A percentile compares a stretch with the other conserved stretches of the same genome.
Evolutionary conservation across 1,140 invertebrate species (phyloP).

Genomic region (Bradysia coprophila): DNA sequence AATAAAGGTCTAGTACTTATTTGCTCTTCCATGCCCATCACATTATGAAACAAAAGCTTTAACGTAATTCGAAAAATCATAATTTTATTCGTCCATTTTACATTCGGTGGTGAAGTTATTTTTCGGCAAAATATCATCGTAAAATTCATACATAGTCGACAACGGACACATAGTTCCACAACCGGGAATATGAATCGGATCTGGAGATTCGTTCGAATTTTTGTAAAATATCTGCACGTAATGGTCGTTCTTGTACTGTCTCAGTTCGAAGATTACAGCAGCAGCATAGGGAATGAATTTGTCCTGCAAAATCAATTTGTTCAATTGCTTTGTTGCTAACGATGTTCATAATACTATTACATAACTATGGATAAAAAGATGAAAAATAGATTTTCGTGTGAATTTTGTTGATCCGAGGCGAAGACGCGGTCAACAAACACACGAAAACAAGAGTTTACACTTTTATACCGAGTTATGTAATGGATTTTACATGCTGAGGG

Average conservation of each 20-base stretch:
- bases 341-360: no score
- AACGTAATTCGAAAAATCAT: no score
- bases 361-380: neutral
- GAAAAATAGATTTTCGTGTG: neutral
- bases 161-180: conserved; percentile 38
- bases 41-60: no score
- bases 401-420: no score
- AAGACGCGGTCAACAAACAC: no score
- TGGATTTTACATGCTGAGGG: no score
- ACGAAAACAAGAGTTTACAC: no score
- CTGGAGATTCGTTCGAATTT: conserved; percentile 31
- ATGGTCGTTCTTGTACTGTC: conserved; percentile 16
- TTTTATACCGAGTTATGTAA: no score
- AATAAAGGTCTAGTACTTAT: no score
- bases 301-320: conserved; percentile 6
- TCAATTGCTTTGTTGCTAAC: no score
- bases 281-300: conserved; percentile 55
- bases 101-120: conserved; percentile 39
- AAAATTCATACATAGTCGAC: conserved; percentile 29
- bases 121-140: conserved; percentile 29
- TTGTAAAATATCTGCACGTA: conserved; percentile 37
- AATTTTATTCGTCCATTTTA: conserved; percentile 16
- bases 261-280: conserved; percentile 51
- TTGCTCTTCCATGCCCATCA: no score
- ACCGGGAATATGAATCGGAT: conserved; percentile 31